These are phyloP conservation scores for Anguilla megastoma DNA, from an alignment of 2,797 vertebrate species.

Conservation along the genomic window DNA sequence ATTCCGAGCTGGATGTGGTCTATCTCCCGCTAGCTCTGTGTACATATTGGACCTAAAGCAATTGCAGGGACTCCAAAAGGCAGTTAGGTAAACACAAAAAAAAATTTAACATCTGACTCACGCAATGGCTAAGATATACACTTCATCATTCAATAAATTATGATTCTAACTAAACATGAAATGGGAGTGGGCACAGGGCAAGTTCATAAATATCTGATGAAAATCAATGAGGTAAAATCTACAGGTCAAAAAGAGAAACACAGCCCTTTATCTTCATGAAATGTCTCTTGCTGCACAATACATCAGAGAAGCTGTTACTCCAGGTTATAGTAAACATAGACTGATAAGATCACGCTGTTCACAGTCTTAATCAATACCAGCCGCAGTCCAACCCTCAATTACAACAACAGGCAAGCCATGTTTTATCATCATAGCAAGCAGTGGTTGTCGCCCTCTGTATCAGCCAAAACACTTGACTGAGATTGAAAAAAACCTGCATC, in stretches of 20 bases:
- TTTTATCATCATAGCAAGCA: not conserved
- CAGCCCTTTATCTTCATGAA: not conserved
- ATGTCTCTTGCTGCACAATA: not conserved
- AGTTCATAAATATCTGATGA: not conserved
- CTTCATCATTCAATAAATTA: not conserved
- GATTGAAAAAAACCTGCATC: not conserved
- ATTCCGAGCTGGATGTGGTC: not conserved
- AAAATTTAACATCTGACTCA: not conserved
- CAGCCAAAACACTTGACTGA: constrained; percentile 6
- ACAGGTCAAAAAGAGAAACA: not conserved
- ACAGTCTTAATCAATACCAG: constrained; percentile 25
- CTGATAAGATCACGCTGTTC: not conserved
- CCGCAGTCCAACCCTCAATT: constrained; percentile 42
- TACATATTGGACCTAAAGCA: not conserved
- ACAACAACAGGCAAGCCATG: constrained; percentile 32
- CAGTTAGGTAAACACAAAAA: not conserved
- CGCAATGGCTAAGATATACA: not conserved
- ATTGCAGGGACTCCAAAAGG: not conserved
- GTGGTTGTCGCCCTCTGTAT: not conserved
- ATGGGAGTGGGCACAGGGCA: not conserved
- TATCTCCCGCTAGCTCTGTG: not conserved
- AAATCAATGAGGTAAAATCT: not conserved
- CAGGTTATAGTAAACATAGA: not conserved
- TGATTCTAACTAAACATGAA: not conserved
- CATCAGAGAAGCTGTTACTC: not conserved